phyloP scores from a whole-genome alignment of 23 tunicate species.

The Styela plicata region DNA sequence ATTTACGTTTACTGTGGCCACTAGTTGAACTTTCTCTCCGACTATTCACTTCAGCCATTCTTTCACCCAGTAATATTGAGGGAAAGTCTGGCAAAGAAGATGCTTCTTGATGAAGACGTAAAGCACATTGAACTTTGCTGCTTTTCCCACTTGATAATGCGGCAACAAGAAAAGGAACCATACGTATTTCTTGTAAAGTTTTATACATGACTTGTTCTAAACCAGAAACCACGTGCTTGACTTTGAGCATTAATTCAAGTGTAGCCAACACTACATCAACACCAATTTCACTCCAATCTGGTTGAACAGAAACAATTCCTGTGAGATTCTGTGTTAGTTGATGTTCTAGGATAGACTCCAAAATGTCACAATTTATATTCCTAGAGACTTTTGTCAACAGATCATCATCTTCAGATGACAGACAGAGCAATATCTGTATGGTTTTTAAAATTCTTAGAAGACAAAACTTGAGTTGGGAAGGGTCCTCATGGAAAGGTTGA shows the following conservation, averaged over 20 bases:
- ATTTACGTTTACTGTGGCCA: too few relatives aligned
- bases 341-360: conserved; percentile 40
- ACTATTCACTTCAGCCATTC: conserved; percentile 16
- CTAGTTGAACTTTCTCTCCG: neutral
- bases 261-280: conserved; percentile 51
- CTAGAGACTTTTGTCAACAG: conserved; percentile 6
- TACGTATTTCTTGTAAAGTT: conserved; percentile 39
- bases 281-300: conserved; percentile 47
- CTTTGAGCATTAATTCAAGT: conserved; percentile 25
- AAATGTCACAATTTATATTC: conserved; percentile 5
- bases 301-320: conserved; percentile 12
- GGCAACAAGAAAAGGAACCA: conserved; percentile 29
- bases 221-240: conserved; percentile 32
- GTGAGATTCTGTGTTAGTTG: conserved; percentile 51
- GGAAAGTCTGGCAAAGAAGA: conserved; percentile 71
- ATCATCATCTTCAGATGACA: conserved; percentile 42
- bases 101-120: conserved; percentile 63
- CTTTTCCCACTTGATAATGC: conserved; percentile 19
- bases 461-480: neutral
- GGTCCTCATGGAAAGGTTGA: conserved; percentile 4
- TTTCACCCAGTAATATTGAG: conserved; percentile 17
- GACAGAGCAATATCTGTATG: conserved; percentile 33
- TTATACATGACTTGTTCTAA: conserved; percentile 46
- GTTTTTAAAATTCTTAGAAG: conserved; percentile 36
- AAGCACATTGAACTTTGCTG: conserved; percentile 9